Base-by-base conservation (phyloP, 2,888 invertebrate species). In the Cancer borealis region DNA sequence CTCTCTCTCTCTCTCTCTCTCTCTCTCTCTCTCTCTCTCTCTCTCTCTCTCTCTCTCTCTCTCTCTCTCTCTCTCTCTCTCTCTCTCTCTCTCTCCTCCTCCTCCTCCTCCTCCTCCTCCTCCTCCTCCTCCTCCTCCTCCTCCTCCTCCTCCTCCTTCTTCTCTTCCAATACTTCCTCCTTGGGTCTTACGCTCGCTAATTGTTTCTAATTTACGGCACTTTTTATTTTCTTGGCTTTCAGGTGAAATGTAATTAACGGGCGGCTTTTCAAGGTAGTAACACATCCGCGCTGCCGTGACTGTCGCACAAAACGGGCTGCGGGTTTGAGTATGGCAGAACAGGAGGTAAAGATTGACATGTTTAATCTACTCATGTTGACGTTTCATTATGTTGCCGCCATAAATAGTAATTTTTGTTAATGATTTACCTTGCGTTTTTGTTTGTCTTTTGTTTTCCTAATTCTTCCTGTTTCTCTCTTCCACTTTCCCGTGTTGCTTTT, bases 1-100 rank as follows among this genome's bases (percentile, higher is more conserved):
- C 26, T n/a, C 73, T 26, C n/a, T 79, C 26, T 79, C 73, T 79
- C n/a, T 79, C 73, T 79, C n/a, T 79, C 73, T 79, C n/a, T 66
- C 10, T 66, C 17, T 66, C 66, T 66, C 17, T 17, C 17, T 12
- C 66, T 66, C 66, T 66, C 17, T 66, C 3, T 21, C 17, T 12
- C 17, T 66, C 17, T 66, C 21, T 12, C 17, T 17, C 17, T 66
- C 12, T 17, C 17, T 17, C 3, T 66, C 12, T 66, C 17, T 3
- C 3, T 12, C 12, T 66, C 17, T 17, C 21, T 66, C 17, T 17
- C 17, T 21, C 21, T 17, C 3, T 66, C 17, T 21, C 3, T 17
- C 21, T 66, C 17, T 21, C 3, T 3, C 73, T 79, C 73, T 79
- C 26, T 26, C 26, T 26, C n/a, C 3, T n/a, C 26, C 3, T 3